Conservation (phyloP, 2,888 invertebrate genomes). For the Hydrotaea diabolus region DNA sequence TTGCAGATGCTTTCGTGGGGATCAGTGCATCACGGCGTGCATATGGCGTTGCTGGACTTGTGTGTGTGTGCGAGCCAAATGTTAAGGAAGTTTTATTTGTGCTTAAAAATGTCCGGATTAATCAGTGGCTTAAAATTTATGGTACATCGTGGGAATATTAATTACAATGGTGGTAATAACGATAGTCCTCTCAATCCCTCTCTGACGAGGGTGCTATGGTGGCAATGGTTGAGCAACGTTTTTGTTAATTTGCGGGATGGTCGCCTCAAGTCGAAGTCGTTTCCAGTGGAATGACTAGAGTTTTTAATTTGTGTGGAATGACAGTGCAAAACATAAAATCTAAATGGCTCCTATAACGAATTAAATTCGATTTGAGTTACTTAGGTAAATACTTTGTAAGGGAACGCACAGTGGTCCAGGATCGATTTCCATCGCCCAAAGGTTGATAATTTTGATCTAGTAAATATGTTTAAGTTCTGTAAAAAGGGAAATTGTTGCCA, state of each 20-base stretch:
- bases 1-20: slow-evolving; percentile 4
- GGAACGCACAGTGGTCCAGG: no score
- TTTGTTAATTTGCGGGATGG: neutral
- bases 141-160: slow-evolving; percentile 73
- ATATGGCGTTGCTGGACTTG: neutral
- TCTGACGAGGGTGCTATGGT: neutral
- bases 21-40: slow-evolving; percentile 3
- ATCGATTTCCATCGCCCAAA: no score
- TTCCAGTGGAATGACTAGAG: no score
- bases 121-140: slow-evolving; percentile 73
- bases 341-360: no score
- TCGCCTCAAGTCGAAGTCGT: neutral
- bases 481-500: no score
- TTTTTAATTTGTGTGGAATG: no score
- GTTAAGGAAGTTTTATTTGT: slow-evolving; percentile 34
- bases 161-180: slow-evolving; percentile 68
- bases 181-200: slow-evolving; percentile 12
- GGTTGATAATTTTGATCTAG: no score
- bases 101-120: slow-evolving; percentile 68
- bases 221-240: neutral
- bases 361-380: no score
- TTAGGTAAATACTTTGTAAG: no score
- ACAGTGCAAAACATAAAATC: no score
- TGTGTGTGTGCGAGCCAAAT: slow-evolving; percentile 14
- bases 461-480: no score